phyloP scores from a whole-genome alignment of 2,113 vertebrate species.

The Dolichotis patagonum region DNA sequence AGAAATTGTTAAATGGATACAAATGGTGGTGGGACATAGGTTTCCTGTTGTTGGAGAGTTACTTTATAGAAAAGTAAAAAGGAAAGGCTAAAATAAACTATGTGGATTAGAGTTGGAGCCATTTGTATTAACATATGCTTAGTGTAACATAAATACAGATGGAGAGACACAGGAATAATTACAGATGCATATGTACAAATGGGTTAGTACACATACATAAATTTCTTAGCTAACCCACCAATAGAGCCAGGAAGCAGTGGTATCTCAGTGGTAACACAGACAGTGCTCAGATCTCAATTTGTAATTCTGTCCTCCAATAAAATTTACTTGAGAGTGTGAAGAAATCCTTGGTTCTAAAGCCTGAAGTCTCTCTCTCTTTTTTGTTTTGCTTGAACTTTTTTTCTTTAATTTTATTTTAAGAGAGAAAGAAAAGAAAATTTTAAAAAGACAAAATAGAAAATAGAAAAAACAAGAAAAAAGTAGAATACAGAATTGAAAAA shows the following conservation, averaged over 20 bases:
- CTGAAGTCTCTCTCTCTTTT: too few relatives aligned
- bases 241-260: background rate
- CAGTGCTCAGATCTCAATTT: background rate
- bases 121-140: constrained; percentile 52
- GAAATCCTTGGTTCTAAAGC: background rate
- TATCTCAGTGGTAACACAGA: background rate
- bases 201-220: background rate
- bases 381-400: too few relatives aligned
- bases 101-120: background rate
- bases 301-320: background rate
- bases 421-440: too few relatives aligned
- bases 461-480: too few relatives aligned
- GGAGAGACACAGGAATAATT: constrained; percentile 43
- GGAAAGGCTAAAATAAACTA: background rate
- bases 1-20: background rate
- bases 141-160: constrained; percentile 41
- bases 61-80: background rate
- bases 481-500: too few relatives aligned
- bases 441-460: too few relatives aligned
- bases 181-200: background rate
- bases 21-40: background rate
- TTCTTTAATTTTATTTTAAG: too few relatives aligned
- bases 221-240: background rate
- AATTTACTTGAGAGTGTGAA: background rate
- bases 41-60: background rate